Conservation (phyloP, 1,140 invertebrate genomes). For the Drosophila burlai region DNA sequence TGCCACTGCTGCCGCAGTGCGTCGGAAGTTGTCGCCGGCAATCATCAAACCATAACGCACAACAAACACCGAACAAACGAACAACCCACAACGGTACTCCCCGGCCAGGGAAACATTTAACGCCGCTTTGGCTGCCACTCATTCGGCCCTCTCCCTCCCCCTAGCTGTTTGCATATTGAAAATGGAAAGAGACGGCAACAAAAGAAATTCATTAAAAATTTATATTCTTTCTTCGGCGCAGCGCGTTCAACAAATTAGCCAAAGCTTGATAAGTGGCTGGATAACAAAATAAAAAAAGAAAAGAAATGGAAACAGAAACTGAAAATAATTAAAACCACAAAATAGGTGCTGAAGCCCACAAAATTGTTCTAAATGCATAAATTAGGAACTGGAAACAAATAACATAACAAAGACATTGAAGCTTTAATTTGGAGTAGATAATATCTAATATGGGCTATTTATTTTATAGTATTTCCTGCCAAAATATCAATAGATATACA, state of each 20-base stretch:
- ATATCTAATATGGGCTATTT: neutral
- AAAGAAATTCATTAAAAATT: constrained; percentile 71
- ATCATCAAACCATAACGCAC: constrained; percentile 82
- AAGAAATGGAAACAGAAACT: neutral
- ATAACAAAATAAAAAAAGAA: neutral
- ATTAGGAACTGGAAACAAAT: constrained; percentile 31
- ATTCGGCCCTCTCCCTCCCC: neutral
- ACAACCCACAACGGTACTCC: constrained; percentile 60
- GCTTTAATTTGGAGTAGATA: neutral
- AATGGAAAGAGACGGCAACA: constrained; percentile 18
- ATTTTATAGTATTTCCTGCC: neutral
- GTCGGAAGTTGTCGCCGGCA: constrained; percentile 81
- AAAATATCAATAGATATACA: no score
- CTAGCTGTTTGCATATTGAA: constrained; percentile 49
- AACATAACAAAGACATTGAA: neutral
- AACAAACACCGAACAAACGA: constrained; percentile 39
- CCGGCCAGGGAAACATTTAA: constrained; percentile 65
- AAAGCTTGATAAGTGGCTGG: constrained; percentile 41
- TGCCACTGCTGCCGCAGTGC: constrained; percentile 41
- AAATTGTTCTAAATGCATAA: constrained; percentile 43
- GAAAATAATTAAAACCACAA: constrained; percentile 46
- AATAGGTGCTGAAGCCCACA: constrained; percentile 8
- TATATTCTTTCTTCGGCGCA: constrained; percentile 30
- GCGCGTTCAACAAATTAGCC: constrained; percentile 64
- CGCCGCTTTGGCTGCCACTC: constrained; percentile 51